phyloP scores from a whole-genome alignment of 2,888 invertebrate species.

The Pterostichus madidus region DNA sequence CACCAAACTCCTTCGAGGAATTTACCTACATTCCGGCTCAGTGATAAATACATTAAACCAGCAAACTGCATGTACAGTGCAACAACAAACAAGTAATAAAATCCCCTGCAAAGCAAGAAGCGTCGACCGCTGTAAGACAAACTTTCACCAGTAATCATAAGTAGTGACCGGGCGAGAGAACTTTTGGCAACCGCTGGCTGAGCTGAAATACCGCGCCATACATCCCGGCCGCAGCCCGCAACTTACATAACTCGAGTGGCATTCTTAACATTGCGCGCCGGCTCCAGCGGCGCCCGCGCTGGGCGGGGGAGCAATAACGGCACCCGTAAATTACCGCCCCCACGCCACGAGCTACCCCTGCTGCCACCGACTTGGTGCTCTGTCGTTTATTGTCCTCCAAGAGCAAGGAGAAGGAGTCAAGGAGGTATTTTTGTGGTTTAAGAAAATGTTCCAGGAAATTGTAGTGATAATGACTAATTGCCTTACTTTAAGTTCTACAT shows the following conservation, averaged over 20 bases:
- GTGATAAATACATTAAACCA: conserved; percentile 42
- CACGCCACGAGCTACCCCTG: conserved; percentile 19
- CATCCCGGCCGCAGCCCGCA: conserved; percentile 36
- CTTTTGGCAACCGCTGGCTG: conserved; percentile 44
- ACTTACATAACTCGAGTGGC: conserved; percentile 59
- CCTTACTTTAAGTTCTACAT: background rate
- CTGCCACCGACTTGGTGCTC: conserved; percentile 16
- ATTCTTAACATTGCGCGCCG: conserved; percentile 62
- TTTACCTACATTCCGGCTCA: conserved; percentile 40
- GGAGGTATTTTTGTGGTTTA: conserved; percentile 49
- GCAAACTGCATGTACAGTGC: conserved; percentile 35
- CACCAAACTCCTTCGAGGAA: background rate
- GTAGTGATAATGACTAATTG: conserved; percentile 49
- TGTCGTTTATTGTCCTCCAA: conserved; percentile 30
- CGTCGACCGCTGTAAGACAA: conserved; percentile 16
- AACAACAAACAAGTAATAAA: conserved; percentile 35
- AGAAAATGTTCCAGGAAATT: conserved; percentile 13
- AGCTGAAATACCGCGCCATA: conserved; percentile 43
- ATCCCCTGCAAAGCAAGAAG: conserved; percentile 16
- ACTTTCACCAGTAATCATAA: conserved; percentile 38
- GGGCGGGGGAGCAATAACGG: conserved; percentile 50
- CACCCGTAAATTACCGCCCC: conserved; percentile 57
- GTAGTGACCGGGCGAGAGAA: conserved; percentile 21
- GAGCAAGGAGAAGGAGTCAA: background rate
- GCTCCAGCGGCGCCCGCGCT: conserved; percentile 21